phyloP scores from a whole-genome alignment of 2,888 invertebrate species.

The Plebejus argus region DNA sequence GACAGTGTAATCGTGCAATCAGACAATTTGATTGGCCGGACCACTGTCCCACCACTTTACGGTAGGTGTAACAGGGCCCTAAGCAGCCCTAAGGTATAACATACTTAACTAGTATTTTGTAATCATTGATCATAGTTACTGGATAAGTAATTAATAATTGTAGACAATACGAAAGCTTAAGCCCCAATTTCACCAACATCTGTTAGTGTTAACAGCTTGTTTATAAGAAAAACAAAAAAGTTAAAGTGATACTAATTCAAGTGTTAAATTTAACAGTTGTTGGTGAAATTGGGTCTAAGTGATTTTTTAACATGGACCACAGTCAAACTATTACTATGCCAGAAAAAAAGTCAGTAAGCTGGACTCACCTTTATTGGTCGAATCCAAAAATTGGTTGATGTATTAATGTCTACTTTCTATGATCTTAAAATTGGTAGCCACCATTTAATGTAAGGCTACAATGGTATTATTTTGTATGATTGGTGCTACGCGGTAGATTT shows the following conservation, averaged over 20 bases:
- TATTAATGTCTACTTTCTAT: not conserved
- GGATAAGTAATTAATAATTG: not conserved
- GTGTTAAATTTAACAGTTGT: no score
- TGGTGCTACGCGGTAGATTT: conserved; percentile 57
- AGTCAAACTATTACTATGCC: not conserved
- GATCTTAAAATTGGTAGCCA: conserved; percentile 50
- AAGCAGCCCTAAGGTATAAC: not conserved
- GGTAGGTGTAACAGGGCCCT: no score
- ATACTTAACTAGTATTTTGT: not conserved
- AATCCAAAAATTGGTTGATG: not conserved
- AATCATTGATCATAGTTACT: not conserved
- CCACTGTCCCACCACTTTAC: no score
- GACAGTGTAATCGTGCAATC: no score
- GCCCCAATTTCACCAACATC: not conserved
- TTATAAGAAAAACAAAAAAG: no score
- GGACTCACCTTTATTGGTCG: not conserved
- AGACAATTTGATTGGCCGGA: no score
- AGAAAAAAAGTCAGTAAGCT: not conserved
- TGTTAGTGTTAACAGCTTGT: no score
- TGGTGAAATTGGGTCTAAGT: no score
- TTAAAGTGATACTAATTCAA: no score
- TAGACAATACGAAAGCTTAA: not conserved
- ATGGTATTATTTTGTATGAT: conserved; percentile 52
- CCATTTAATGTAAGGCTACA: conserved; percentile 60
- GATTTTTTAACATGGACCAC: not conserved